Conservation (phyloP, 64 coral and sea anemone species). For the Montipora efflorescens region DNA sequence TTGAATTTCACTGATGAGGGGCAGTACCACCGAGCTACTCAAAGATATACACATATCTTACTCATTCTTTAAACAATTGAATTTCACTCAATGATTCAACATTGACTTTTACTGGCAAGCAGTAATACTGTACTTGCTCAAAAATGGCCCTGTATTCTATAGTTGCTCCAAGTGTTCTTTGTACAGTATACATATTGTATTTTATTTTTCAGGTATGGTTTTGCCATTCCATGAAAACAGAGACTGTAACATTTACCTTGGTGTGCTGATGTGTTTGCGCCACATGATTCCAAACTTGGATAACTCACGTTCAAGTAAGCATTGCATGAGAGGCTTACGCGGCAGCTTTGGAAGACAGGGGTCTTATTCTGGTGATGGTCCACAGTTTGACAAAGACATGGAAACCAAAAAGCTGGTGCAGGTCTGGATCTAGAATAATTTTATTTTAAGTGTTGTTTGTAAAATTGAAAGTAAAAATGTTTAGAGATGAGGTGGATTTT, state of each 20-base stretch:
- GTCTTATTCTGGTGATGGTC: constrained; percentile 36
- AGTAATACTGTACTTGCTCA: no score
- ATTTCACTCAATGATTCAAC: no score
- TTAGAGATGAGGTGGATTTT: no score
- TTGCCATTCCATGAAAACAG: constrained; percentile 80
- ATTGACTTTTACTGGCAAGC: no score
- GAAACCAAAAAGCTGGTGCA: constrained; percentile 77
- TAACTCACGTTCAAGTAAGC: constrained; percentile 17
- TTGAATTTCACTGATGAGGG: no score
- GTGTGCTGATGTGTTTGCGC: constrained; percentile 87
- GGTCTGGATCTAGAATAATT: constrained; percentile 36
- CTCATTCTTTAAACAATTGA: no score
- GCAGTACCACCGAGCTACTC: no score
- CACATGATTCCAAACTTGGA: constrained; percentile 87
- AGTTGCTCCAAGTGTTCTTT: not conserved
- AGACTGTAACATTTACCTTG: constrained; percentile 79
- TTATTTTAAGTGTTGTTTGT: no score
- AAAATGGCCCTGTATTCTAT: not conserved
- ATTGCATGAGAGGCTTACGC: constrained; percentile 60
- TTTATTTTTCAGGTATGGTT: constrained; percentile 70
- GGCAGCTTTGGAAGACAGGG: constrained; percentile 92
- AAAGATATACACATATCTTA: no score
- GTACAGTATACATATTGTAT: not conserved
- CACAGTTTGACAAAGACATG: not conserved
- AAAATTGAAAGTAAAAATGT: no score